Base-by-base conservation (phyloP, 2,113 vertebrate species). In the Peromyscus californicus region DNA sequence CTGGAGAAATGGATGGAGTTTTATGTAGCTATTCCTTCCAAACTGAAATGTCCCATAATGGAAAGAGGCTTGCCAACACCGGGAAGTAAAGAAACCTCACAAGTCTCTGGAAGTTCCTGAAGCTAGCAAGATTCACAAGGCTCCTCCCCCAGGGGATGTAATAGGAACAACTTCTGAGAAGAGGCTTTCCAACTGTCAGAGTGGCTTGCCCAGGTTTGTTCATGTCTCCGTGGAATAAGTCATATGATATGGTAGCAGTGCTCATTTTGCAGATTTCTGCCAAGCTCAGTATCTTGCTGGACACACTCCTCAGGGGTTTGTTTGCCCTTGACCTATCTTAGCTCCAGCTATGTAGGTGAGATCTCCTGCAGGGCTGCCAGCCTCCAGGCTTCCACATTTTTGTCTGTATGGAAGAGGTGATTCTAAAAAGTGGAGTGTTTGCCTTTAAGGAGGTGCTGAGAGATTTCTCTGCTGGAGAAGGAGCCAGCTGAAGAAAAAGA, bases 301-400 rank as follows among this genome's bases (percentile, higher is more conserved):
- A 45, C 45, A 63, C 6, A 7, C 3, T 51, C 6, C 7, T 39
- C 0, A 0, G 36, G 5, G 22, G 57, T 31, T 51, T 10, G 19
- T 78, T 59, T 67, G 24, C 61, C 19, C 0, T 12, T 45, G 67
- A 19, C 51, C 51, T 59, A 19, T 57, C 86, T 94, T 51, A 31
- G 51, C 5, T 78, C 42, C 8, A 59, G 48, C 16, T 29, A 9
- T n/a, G 48, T 21, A 21, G 26, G 16, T 6, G 24, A 21, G 22
- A 22, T 4, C 15, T 76, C 51, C 3, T 2, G 2, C 0, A 26
- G 45, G 10, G n/a, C 24, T 11, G 3, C 29, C 31, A 87, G 22
- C 61, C 22, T n/a, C 69, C 45, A 33, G 57, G 21, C 31, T 65
- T 61, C 11, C 0, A 29, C 2, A 3, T 42, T 67, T 51, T 65